phyloP scores from a whole-genome alignment of 2,888 invertebrate genomes.

The Diogma glabrata region DNA sequence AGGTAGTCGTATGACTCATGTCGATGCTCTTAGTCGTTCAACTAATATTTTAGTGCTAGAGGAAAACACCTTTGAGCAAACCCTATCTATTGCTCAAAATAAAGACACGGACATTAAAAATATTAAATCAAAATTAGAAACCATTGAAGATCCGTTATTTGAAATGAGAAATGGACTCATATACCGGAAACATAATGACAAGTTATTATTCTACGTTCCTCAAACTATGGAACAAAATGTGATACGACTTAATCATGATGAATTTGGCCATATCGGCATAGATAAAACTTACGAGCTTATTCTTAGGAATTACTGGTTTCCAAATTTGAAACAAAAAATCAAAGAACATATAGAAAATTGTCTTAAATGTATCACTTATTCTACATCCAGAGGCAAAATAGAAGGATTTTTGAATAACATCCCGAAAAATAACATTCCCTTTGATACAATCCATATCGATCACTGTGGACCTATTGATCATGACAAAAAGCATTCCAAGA shows the following conservation, averaged over 20 bases:
- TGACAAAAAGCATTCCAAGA: constrained; percentile 11
- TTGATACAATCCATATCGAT: constrained; percentile 8
- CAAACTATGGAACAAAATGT: constrained; percentile 8
- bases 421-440: constrained; percentile 7
- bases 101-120: too few relatives aligned
- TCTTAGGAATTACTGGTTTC: too few relatives aligned
- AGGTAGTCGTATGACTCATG: too few relatives aligned
- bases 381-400: background rate
- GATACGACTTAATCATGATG: constrained; percentile 7
- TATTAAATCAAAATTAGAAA: too few relatives aligned
- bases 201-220: constrained; percentile 10
- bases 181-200: background rate
- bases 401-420: constrained; percentile 8
- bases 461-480: constrained; percentile 10
- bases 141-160: too few relatives aligned
- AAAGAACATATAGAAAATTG: constrained; percentile 5
- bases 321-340: too few relatives aligned
- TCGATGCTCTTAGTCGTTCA: too few relatives aligned
- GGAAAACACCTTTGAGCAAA: too few relatives aligned
- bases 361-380: constrained; percentile 9
- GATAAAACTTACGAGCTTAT: constrained; percentile 6
- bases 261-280: constrained; percentile 7
- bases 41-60: too few relatives aligned
- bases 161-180: constrained; percentile 8
- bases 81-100: too few relatives aligned